Evolutionary conservation across 1,140 invertebrate genomes (phyloP).

Genomic region (Pararge aegeria): DNA sequence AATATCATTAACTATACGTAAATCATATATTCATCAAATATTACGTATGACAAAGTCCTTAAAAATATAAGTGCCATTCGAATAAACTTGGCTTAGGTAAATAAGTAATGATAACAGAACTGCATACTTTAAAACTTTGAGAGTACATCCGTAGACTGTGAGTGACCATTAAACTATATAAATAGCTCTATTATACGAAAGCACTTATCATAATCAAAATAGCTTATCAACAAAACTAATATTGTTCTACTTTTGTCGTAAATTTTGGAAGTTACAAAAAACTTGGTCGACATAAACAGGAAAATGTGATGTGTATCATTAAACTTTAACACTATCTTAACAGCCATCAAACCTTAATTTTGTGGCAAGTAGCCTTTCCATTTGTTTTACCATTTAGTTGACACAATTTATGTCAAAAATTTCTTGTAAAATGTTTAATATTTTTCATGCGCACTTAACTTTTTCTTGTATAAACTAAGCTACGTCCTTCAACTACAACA

Average conservation of each 20-base stretch:
- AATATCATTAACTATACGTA: no score
- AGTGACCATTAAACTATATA: not conserved
- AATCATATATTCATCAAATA: no score
- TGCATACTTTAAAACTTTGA: no score
- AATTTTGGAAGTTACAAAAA: not conserved
- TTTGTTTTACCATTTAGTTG: not conserved
- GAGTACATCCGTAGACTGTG: not conserved
- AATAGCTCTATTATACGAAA: not conserved
- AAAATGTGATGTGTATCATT: not conserved
- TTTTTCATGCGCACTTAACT: no score
- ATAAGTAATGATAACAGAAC: no score
- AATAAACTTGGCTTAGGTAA: no score
- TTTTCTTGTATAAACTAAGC: no score
- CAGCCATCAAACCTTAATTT: not conserved
- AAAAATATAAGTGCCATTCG: no score
- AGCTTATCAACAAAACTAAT: conserved; percentile 4
- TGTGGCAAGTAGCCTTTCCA: not conserved
- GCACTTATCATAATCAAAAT: conserved; percentile 1
- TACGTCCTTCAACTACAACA: no score
- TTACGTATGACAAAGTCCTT: no score
- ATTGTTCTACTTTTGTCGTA: not conserved
- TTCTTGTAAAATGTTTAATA: no score
- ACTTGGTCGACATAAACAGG: not conserved
- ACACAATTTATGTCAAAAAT: no score
- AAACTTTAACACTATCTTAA: not conserved